A percentile compares a stretch with the other conserved stretches of the same genome.
Conservation (phyloP, 2,888 invertebrate species). For the Polietes domitor region DNA sequence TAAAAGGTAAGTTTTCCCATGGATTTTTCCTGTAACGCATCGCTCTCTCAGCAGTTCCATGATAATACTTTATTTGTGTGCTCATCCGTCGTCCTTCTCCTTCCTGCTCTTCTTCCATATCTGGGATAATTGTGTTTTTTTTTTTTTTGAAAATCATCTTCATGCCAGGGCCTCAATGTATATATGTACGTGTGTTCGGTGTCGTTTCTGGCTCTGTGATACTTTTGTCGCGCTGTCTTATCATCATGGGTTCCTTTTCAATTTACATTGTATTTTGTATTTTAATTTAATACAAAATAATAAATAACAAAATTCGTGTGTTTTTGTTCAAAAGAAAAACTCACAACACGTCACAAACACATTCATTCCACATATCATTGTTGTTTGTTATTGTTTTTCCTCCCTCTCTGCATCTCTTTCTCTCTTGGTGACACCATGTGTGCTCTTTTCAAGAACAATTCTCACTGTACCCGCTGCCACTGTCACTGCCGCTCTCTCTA, state of each 20-base stretch:
- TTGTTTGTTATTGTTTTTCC: slow-evolving; percentile 27
- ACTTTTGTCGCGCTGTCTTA: neutral
- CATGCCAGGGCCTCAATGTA: neutral
- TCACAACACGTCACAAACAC: neutral
- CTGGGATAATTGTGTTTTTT: neutral
- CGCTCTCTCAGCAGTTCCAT: too few relatives aligned
- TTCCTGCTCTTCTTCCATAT: neutral
- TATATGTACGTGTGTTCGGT: too few relatives aligned
- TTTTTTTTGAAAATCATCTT: neutral
- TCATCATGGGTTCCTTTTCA: neutral
- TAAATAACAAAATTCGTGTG: neutral
- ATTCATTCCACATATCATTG: slow-evolving; percentile 7
- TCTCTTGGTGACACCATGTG: too few relatives aligned
- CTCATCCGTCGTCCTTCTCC: neutral
- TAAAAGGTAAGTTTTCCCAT: too few relatives aligned
- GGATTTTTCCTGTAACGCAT: too few relatives aligned
- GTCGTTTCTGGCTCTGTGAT: too few relatives aligned
- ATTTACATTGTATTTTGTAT: neutral
- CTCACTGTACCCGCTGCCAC: neutral
- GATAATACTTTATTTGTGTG: too few relatives aligned
- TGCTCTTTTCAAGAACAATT: neutral
- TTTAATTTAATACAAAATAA: neutral
- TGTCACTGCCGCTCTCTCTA: neutral
- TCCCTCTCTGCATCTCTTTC: neutral
- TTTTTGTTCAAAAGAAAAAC: neutral